Base-by-base conservation (phyloP, 2,113 vertebrate genomes). In the Bambusicola thoracicus region DNA sequence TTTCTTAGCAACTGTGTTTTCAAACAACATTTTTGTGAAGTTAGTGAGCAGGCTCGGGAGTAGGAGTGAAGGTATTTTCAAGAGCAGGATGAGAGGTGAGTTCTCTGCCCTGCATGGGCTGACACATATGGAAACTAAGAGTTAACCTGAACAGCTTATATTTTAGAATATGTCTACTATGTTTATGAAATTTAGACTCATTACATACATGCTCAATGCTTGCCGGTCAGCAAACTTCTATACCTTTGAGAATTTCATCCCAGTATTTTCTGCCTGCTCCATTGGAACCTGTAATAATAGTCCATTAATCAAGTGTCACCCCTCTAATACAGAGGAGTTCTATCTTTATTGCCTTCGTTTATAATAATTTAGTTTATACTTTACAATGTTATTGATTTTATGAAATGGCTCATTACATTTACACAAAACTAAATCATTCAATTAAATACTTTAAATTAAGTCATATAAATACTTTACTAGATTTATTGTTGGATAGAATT, bases 361-460 rank as follows among this genome's bases (percentile, higher is more conserved):
- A 90, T 97, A 97, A 96, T 95, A 96, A 96, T 96, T 96, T 93
- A 93, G 92, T 94, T 97, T 96, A 95, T 94, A 93, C 87, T 96
- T 96, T 95, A 95, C 95, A 95, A 80, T 94, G 87, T 82, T 97
- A 97, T 97, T 97, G 96, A 97, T 97, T 96, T 97, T 96, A 89
- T 93, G 89, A 92, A 96, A 97, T 93, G 94, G 96, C 93, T 96
- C 95, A 88, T 97, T 97, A 96, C 94, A 89, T 95, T 85, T 93
- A 95, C 96, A 92, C 92, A 91, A 92, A 95, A 83, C 92, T 97
- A 96, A 95, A 96, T 97, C 97, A 95, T 95, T 97, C 94, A 92
- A 93, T 96, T 96, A 96, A 92, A 82, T 93, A 91, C 73, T 79
- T 96, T 93, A 95, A 95, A 96, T 96, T 93, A 97, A 96, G 95